A percentile compares a stretch with the other conserved stretches of the same genome.
Evolutionary conservation across 1,140 invertebrate genomes (phyloP).

Genomic region (Neodiprion virginianus): DNA sequence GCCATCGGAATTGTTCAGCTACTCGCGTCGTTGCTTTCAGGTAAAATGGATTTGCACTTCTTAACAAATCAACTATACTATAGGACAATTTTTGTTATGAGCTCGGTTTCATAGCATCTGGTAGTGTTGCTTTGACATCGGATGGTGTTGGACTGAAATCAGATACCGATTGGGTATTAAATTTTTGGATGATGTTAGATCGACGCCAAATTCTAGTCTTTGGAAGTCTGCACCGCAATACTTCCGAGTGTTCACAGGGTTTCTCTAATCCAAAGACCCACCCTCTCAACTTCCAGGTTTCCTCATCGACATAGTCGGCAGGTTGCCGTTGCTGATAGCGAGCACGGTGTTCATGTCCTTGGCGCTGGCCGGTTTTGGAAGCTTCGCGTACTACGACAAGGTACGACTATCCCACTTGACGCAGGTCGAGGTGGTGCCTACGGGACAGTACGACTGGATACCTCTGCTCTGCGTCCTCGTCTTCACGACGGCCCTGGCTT

Average conservation of each 20-base stretch:
- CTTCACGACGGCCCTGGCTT: slow-evolving; percentile 83
- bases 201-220: too few relatives aligned
- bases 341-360: slow-evolving; percentile 84
- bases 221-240: too few relatives aligned
- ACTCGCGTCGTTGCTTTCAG: slow-evolving; percentile 78
- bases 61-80: background rate
- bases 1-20: slow-evolving; percentile 81
- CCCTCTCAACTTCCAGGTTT: slow-evolving; percentile 59
- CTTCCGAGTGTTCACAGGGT: background rate
- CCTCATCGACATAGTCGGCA: slow-evolving; percentile 79
- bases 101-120: too few relatives aligned
- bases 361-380: slow-evolving; percentile 79
- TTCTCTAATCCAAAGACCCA: background rate
- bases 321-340: slow-evolving; percentile 78
- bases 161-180: background rate
- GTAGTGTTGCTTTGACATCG: background rate
- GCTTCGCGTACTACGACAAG: slow-evolving; percentile 77
- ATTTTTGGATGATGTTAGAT: too few relatives aligned
- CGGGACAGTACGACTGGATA: slow-evolving; percentile 77
- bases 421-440: slow-evolving; percentile 43
- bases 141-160: too few relatives aligned
- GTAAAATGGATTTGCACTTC: slow-evolving; percentile 34
- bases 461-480: slow-evolving; percentile 81
- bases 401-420: slow-evolving; percentile 58
- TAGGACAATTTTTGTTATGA: too few relatives aligned